Evolutionary conservation across 2,888 invertebrate genomes (phyloP), one percentile per base, ranked within the genome.

Genomic region (Venusia cambrica): DNA sequence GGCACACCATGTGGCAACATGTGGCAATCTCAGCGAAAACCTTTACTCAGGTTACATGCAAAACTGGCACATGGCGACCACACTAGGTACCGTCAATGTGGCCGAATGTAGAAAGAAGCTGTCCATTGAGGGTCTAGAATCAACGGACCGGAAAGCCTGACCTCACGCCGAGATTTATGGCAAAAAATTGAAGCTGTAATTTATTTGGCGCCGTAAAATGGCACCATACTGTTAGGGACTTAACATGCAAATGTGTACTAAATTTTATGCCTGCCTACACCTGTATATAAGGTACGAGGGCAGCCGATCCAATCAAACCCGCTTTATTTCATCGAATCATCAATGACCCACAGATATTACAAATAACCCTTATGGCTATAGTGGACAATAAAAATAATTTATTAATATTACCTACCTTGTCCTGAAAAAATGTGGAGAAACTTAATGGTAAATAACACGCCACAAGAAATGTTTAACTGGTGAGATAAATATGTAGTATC

Each of bases 61-160:
- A 62, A 63, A 48, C 42, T 57, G 61, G 55, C 75, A 76, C 83
- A 80, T 80, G 79, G 77, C 64, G 66, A 61, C 73, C 81, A 76
- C 72, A 70, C 76, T 66, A 51, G 50, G 51, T 46, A 50, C 48
- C 10, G 11, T 8, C 19, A 10, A 5, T 3, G 52, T 54, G 57
- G 57, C 75, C 72, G 73, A 77, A 77, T 75, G 75, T 54, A 57
- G 68, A 65, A 74, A 76, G 77, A 77, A 71, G 54, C 35, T 45
- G 46, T 49, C 51, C 80, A 79, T 79, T 80, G 65, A 81, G 56
- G 66, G 51, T 45, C 53, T 33, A 31, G 25, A 51, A 24, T 51
- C 59, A 64, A 29, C 68, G 63, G 61, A 55, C 61, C 58, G 66
- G 61, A 57, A 63, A 68, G 57, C 64, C 49, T 56, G 50, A 54